Evolutionary conservation across 2,113 vertebrate species (phyloP).

Genomic region (Holacanthus passer): DNA sequence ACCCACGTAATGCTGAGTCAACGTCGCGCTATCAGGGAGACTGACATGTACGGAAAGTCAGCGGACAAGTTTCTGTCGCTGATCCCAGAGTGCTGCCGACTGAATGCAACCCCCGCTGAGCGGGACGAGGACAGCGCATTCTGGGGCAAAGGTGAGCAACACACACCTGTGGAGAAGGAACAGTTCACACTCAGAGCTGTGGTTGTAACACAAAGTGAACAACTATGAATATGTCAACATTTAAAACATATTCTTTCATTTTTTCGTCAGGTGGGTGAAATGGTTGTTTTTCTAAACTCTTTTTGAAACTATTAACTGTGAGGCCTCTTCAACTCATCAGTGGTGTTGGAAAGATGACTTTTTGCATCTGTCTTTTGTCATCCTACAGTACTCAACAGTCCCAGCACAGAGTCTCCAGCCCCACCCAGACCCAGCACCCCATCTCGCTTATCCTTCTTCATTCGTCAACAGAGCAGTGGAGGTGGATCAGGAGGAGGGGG

Average conservation of each 20-base stretch:
- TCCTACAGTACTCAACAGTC: slow-evolving; percentile 86
- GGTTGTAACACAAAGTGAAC: neutral
- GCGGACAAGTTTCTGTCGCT: slow-evolving; percentile 95
- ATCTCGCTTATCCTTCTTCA: slow-evolving; percentile 92
- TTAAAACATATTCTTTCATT: neutral
- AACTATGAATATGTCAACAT: neutral
- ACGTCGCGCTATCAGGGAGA: slow-evolving; percentile 91
- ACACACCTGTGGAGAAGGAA: neutral
- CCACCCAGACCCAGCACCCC: slow-evolving; percentile 91
- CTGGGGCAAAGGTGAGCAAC: slow-evolving; percentile 89
- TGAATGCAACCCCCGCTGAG: slow-evolving; percentile 74
- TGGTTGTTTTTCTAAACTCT: neutral
- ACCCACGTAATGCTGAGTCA: slow-evolving; percentile 98
- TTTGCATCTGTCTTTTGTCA: neutral
- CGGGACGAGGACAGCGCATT: slow-evolving; percentile 87
- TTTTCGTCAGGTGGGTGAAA: neutral
- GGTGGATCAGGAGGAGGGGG: slow-evolving; percentile 69
- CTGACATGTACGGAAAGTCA: slow-evolving; percentile 93
- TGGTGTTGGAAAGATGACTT: neutral
- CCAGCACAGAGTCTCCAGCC: slow-evolving; percentile 86
- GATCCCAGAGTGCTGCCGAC: slow-evolving; percentile 92
- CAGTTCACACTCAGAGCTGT: neutral
- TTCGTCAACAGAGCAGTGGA: slow-evolving; percentile 87
- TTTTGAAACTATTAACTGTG: too few relatives aligned
- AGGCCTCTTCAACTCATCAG: too few relatives aligned